A percentile compares a stretch with the other conserved stretches of the same genome.
Conservation (phyloP, 2,797 vertebrate genomes). For the Enteromius argenteus region DNA sequence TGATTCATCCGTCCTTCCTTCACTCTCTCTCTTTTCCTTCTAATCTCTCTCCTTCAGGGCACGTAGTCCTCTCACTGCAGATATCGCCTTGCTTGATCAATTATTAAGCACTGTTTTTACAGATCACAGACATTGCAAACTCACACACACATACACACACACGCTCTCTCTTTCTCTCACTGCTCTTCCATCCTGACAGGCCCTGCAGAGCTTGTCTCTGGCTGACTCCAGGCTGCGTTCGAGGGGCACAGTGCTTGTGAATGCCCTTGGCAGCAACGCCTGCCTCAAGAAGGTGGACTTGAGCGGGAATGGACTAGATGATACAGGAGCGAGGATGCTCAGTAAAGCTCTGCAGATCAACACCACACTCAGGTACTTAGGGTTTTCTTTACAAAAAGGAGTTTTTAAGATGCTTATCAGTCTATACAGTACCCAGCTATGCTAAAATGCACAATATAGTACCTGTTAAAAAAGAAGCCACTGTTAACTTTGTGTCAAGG, state of each 20-base stretch:
- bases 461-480: background rate
- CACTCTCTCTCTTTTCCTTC: slow-evolving; percentile 23
- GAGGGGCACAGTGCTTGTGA: slow-evolving; percentile 88
- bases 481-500: background rate
- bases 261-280: slow-evolving; percentile 89
- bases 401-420: background rate
- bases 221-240: slow-evolving; percentile 88
- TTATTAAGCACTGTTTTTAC: slow-evolving; percentile 57
- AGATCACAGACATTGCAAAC: slow-evolving; percentile 48
- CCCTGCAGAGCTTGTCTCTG: slow-evolving; percentile 87
- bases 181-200: slow-evolving; percentile 69
- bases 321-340: slow-evolving; percentile 91
- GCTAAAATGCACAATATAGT: background rate
- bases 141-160: slow-evolving; percentile 54
- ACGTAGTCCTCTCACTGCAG: slow-evolving; percentile 27
- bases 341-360: slow-evolving; percentile 90
- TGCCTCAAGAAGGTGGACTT: slow-evolving; percentile 89
- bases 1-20: slow-evolving; percentile 33
- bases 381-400: background rate
- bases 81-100: slow-evolving; percentile 50
- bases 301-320: slow-evolving; percentile 89
- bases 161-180: slow-evolving; percentile 24
- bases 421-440: background rate
- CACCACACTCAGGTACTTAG: slow-evolving; percentile 77
- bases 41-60: slow-evolving; percentile 34